Conservation (phyloP, 2,113 vertebrate genomes). For the Agapornis roseicollis region DNA sequence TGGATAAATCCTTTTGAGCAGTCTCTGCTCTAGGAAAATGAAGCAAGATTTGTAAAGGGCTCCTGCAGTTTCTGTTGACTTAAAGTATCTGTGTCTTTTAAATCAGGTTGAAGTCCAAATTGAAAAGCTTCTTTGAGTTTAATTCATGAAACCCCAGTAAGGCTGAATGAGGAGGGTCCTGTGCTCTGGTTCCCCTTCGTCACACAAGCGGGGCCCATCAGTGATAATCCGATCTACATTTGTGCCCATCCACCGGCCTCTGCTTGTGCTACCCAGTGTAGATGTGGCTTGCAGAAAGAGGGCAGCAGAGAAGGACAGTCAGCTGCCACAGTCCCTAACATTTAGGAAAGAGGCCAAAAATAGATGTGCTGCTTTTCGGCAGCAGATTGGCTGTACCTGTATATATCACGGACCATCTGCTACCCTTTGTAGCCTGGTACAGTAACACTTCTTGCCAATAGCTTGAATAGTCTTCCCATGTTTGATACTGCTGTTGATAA, state of each 20-base stretch:
- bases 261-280: accelerated
- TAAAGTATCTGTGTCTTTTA: neutral
- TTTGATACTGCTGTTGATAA: neutral
- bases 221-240: neutral
- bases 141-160: neutral
- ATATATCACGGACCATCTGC: neutral
- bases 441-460: neutral
- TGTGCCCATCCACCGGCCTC: neutral
- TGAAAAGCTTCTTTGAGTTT: neutral
- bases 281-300: neutral
- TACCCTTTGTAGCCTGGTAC: neutral
- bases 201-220: neutral
- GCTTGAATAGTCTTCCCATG: neutral
- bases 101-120: neutral
- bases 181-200: neutral
- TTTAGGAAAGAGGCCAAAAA: neutral
- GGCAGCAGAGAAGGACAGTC: neutral
- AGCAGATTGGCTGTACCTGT: neutral
- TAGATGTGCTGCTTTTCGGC: neutral
- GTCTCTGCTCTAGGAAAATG: neutral
- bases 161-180: neutral
- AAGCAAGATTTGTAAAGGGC: neutral
- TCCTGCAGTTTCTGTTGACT: neutral
- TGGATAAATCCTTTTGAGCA: neutral
- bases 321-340: neutral